Base-by-base conservation (phyloP, 2,797 vertebrate genomes). In the Rhyacichthys aspro region DNA sequence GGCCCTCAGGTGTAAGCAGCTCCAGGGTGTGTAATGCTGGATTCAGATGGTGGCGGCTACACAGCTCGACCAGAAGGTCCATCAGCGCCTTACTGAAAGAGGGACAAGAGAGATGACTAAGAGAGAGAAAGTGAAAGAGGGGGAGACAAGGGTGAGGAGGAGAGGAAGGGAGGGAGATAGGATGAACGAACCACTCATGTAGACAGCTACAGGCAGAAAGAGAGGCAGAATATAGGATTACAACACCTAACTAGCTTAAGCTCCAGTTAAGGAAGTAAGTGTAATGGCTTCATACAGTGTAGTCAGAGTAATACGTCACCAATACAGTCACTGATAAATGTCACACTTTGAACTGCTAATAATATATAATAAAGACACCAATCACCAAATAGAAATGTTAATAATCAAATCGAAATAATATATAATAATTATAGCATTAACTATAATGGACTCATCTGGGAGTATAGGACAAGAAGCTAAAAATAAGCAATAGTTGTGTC, bases 31-130 rank as follows among this genome's bases (percentile, higher is more conserved):
- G 93, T 59, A 95, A 90, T 11, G 95, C 91, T 12, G 98, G 97
- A 81, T 96, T 99, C 76, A 99, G 91, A 80, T 79, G 97, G 81
- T 97, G 91, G 59, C 91, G 93, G 80, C 95, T 94, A 72, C 97
- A 98, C 59, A 98, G 86, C 43, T 98, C 96, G 16, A 99, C 95
- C 87, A 99, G 86, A 0, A 99, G 76, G 88, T 99, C 98, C 97
- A 99, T 98, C 90, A 99, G 91, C 41, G 97, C 95, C 85, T 96
- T 95, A 86, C 97, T 99, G 89, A 68, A 59, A 63, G 69, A 70
- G 52, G 8, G 48, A 69, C 34, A 18, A 57, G 43, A 58, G 55
- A 41, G 57, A 48, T 47, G 57, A 59, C 43, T 14, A 18, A 34
- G 39, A 39, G 18, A 46, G 60, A 43, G 63, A 46, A 68, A 14